Base-by-base conservation (phyloP, 37 sponge, comb jelly and placozoan genomes). In the Ianthella basta region DNA sequence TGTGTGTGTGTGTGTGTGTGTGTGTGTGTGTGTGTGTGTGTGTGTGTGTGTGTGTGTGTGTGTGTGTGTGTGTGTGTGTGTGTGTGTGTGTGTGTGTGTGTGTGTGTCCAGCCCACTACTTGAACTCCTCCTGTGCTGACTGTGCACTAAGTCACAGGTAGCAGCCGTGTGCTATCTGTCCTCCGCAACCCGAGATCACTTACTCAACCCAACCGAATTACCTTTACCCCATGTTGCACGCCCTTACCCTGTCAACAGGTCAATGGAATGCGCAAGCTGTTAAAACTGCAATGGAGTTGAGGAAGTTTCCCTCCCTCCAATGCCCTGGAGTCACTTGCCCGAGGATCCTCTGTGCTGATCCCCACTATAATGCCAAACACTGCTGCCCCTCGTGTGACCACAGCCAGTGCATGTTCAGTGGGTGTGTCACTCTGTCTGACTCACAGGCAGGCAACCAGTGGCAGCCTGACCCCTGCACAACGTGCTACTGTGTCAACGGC, bases 251-350 rank as follows among this genome's bases (percentile, higher is more conserved):
- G 50, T 44, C 37, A 70, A 21, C 36, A 35, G 72, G 72, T 35
- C 36, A 33, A 1, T 70, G 72, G 72, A 34, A 6, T 32, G n/a
- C 72, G 15, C n/a, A 70, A 6, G 15, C 15, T 4, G 4, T 70
- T 35, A 34, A 70, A 6, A 5, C 20, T 6, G 4, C 33, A 19
- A 32, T 70, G 72, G 36, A 70, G 36, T 4, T 5, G 37, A 70
- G 4, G 29, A 29, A 12, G 20, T 27, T 70, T 34, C 72, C 72
- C 21, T 70, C 72, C 37, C 20, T 4, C 3, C 20, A 4, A 8
- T 70, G 72, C 36, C 72, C 72, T 27, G 72, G 72, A 6, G 29
- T 70, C 3, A 32, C 36, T 4, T 70, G 72, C 30, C 72, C 72
- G 20, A 33, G 20, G 37, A 27, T 19, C 72, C 72, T 33, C 12